Percentiles rank a stretch among this genome's conserved stretches.
Conservation (phyloP, 2,113 vertebrate species). For the Indicator maculatus region DNA sequence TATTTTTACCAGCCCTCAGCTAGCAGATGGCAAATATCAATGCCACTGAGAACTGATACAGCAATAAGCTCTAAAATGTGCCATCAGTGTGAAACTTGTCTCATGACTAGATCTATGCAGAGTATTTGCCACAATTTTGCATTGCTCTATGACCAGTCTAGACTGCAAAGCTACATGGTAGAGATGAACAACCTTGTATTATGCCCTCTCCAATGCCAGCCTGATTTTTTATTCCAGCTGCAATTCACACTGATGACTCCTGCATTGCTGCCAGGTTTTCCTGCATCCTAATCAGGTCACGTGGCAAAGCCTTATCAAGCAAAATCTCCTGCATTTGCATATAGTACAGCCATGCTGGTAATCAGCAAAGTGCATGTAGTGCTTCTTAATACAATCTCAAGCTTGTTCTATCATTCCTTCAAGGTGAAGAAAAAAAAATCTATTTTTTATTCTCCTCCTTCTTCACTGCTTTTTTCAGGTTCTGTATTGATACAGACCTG, state of each 20-base stretch:
- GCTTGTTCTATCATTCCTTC: neutral
- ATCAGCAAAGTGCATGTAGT: neutral
- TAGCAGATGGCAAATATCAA: neutral
- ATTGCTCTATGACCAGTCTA: neutral
- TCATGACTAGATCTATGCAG: neutral
- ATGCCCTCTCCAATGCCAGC: neutral
- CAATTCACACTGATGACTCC: neutral
- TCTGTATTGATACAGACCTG: neutral
- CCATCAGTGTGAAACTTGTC: neutral
- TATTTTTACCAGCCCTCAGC: neutral
- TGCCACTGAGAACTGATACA: neutral
- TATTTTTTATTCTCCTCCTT: neutral
- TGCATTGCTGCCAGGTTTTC: neutral
- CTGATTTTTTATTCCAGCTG: neutral
- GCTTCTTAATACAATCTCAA: neutral
- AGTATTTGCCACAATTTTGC: neutral
- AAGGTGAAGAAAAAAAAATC: neutral
- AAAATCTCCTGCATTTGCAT: constrained; percentile 25
- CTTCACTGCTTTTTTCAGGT: neutral
- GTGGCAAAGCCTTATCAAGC: neutral
- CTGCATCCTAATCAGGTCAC: constrained; percentile 19
- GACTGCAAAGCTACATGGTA: neutral
- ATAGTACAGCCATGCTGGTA: neutral
- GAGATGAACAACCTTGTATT: neutral
- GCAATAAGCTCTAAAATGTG: neutral